phyloP scores from a whole-genome alignment of 2,113 vertebrate species.

The Sminthopsis crassicaudata region DNA sequence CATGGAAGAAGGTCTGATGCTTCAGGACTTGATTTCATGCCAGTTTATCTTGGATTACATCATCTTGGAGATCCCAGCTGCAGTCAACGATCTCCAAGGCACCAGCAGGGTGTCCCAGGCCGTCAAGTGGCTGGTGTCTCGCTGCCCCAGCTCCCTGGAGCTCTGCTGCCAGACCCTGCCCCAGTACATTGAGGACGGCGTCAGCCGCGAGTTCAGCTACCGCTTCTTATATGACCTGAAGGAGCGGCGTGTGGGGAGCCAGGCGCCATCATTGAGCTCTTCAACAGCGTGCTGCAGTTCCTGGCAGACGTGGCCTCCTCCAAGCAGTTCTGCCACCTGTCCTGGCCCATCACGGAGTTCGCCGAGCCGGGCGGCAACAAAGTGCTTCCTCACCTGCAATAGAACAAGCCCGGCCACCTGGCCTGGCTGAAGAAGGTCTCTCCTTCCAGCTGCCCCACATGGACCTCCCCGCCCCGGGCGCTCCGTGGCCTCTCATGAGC shows the following conservation, averaged over 20 bases:
- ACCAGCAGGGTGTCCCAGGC: conserved; percentile 88
- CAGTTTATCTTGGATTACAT: conserved; percentile 91
- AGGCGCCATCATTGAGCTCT: conserved; percentile 87
- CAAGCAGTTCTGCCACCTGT: conserved; percentile 86
- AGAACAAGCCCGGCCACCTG: conserved; percentile 90
- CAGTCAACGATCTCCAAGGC: conserved; percentile 88
- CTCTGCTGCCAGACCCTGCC: too few species aligned
- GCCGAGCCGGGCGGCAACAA: conserved; percentile 82
- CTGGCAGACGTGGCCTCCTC: conserved; percentile 88
- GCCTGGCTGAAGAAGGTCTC: conserved; percentile 90
- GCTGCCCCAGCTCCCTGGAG: conserved; percentile 80
- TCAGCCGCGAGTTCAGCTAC: conserved; percentile 88
- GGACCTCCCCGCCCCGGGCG: conserved; percentile 84
- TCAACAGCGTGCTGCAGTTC: conserved; percentile 90
- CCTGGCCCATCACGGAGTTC: conserved; percentile 94
- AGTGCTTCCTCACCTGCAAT: conserved; percentile 90
- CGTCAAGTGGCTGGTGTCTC: conserved; percentile 89
- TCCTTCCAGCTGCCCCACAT: conserved; percentile 92
- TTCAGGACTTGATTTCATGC: conserved; percentile 89
- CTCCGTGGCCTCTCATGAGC: conserved; percentile 90
- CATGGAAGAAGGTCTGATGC: conserved; percentile 87
- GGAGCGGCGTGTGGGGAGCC: conserved; percentile 87
- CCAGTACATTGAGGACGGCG: conserved; percentile 89
- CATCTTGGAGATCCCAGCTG: conserved; percentile 87
- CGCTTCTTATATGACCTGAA: conserved; percentile 87